Evolutionary conservation across 2,797 vertebrate genomes (phyloP), one percentile per base, ranked within the genome.

Genomic region (Poecilia velifera): DNA sequence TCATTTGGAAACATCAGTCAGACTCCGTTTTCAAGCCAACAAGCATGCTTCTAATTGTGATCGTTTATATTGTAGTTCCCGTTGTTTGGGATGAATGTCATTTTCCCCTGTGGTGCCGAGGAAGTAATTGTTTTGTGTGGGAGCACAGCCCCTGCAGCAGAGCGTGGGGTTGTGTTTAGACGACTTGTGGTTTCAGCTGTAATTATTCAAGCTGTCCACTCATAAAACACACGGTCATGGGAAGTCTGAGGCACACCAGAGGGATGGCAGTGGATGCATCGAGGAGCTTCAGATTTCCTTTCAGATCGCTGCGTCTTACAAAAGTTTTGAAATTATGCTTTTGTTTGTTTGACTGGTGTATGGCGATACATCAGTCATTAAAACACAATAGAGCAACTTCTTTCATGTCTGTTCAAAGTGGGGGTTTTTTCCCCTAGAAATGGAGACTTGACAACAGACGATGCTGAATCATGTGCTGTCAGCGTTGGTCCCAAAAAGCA

Each of bases 171-270:
- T 81, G 77, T 84, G 81, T 87, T 90, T 83, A 74, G 79, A 87
- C 77, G 70, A 76, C 47, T 76, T 81, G 87, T 57, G 84, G 77
- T 85, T 87, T 78, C 41, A 80, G 71, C 53, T 82, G 73, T 85
- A 77, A 91, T 88, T 82, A 70, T 87, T 86, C 49, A 75, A 49
- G 51, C 81, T 82, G 77, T 88, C 77, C 76, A 51, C 76, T 84
- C 76, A 36, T 79, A 75, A 88, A 76, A 86, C 73, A 80, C 53
- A 80, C 6, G 36, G 84, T 81, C 62, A 75, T 34, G 62, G 74
- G 59, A 81, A 80, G 49, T 62, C 78, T 41, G 46, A 80, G 77
- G 57, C 75, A 68, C 78, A 51, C 12, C 5, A 36, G 77, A 81
- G 51, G 59, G 31, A 72, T 41, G 75, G 68, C 34, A 71, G 62